Base-by-base conservation (phyloP, 2,888 invertebrate genomes). In the Dusona sp. region DNA sequence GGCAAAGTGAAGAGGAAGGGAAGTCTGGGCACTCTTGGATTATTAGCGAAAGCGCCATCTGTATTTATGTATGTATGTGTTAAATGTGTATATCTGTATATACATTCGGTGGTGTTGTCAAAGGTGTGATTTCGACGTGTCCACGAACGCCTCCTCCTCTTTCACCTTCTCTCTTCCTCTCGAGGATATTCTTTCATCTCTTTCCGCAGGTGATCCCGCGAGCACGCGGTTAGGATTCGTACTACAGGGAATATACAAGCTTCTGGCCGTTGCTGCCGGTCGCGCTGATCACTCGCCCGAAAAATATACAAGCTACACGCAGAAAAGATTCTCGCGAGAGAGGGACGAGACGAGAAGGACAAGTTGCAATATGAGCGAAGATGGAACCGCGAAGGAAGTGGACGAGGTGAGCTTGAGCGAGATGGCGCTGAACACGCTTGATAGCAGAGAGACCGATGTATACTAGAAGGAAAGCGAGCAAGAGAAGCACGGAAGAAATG, bases 51-150 rank as follows among this genome's bases (percentile, higher is more conserved):
- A 91, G 91, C 90, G 83, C 78, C 83, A 91, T 91, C 90, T 91
- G 91, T 83, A 77, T 61, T 64, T 48, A 78, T 57, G 54, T 42
- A 79, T 68, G 73, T 48, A 68, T 11, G 65, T 4, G n/a, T 11
- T 11, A 65, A 64, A 80, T 64, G 64, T 67, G 33, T 77, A 80
- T 72, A 77, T 73, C 33, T 45, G 64, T 61, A 48, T 48, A 67
- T 61, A 16, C 29, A 51, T 36, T 72, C 4, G 68, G 72, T 64
- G 79, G 79, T 82, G 91, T 91, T 91, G 90, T 90, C 83, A 92
- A 92, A 93, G 93, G 93, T 94, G 93, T 93, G 93, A 94, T 94
- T 94, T 91, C 91, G 93, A 93, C 92, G 93, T 92, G 92, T 92
- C 91, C 83, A 89, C 81, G 57, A 90, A 90, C 90, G 89, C 89